Evolutionary conservation across 2,113 vertebrate genomes (phyloP).

Genomic region (Hippocampus abdominalis): DNA sequence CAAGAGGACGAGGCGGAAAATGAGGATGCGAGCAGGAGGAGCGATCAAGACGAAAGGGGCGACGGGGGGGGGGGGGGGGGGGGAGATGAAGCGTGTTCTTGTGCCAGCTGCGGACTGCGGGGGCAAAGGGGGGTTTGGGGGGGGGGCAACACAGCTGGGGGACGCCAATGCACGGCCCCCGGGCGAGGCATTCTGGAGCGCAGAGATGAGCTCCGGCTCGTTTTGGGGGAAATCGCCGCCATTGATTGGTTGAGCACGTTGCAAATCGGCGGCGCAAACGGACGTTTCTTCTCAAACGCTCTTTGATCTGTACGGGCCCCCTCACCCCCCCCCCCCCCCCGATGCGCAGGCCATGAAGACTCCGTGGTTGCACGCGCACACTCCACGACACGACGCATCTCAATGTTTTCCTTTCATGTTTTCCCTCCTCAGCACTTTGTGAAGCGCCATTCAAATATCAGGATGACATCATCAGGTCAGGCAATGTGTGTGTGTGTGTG

Average conservation of each 20-base stretch:
- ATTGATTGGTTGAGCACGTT: too few relatives aligned
- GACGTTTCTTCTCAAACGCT: too few relatives aligned
- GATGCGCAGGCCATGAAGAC: too few relatives aligned
- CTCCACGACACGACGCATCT: neutral
- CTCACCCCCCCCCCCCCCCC: too few relatives aligned
- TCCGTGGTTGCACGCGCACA: neutral
- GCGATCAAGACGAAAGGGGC: neutral
- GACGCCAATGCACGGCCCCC: neutral
- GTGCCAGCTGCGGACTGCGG: neutral
- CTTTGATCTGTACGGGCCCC: too few relatives aligned
- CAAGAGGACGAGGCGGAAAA: neutral
- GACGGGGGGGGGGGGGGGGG: neutral
- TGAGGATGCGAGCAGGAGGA: neutral
- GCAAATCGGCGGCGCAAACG: neutral
- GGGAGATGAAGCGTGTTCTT: neutral
- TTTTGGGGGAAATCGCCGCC: too few relatives aligned
- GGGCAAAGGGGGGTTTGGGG: neutral
- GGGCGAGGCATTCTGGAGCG: neutral
- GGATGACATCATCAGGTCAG: neutral
- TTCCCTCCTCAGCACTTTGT: neutral
- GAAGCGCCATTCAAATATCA: neutral
- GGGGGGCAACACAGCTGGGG: neutral
- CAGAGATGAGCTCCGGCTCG: too few relatives aligned
- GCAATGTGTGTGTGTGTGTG: neutral
- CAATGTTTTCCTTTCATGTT: neutral